Evolutionary conservation across 2,797 vertebrate species (phyloP).

Genomic region (Rhinogobio ventralis): DNA sequence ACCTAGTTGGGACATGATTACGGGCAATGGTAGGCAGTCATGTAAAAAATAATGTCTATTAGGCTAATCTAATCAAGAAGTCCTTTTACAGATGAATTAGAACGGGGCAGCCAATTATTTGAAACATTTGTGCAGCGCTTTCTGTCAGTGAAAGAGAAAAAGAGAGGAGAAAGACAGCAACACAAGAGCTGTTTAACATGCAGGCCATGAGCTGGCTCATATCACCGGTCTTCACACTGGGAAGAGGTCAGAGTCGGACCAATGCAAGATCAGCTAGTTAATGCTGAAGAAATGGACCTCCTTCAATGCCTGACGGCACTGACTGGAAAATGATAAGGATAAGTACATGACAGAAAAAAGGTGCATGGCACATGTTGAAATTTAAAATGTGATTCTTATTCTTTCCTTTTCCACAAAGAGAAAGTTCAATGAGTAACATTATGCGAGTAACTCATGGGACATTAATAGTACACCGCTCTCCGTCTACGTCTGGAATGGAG

Average conservation of each 20-base stretch:
- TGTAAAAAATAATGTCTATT: conserved; percentile 96
- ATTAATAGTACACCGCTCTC: conserved; percentile 21
- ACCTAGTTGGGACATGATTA: conserved; percentile 72
- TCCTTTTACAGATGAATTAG: conserved; percentile 91
- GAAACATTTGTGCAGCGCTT: conserved; percentile 78
- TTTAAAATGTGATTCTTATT: conserved; percentile 32
- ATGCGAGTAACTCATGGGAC: background rate
- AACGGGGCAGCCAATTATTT: conserved; percentile 94
- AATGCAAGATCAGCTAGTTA: conserved; percentile 71
- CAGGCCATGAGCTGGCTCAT: conserved; percentile 63
- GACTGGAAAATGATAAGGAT: conserved; percentile 8
- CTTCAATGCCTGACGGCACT: background rate
- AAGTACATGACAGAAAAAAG: background rate
- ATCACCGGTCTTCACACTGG: conserved; percentile 65
- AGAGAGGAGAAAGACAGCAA: conserved; percentile 16
- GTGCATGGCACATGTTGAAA: background rate
- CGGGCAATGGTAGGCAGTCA: conserved; percentile 87
- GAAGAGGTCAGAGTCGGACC: conserved; percentile 69
- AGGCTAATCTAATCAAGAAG: conserved; percentile 97
- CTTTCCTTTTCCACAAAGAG: conserved; percentile 3
- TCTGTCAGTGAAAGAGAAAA: conserved; percentile 74
- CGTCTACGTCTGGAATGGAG: conserved; percentile 33
- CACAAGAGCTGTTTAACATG: conserved; percentile 67
- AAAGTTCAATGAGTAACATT: conserved; percentile 28
- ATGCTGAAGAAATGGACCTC: conserved; percentile 62